Evolutionary conservation across 2,888 invertebrate genomes (phyloP).

Genomic region (Tanytarsus gracilentus): DNA sequence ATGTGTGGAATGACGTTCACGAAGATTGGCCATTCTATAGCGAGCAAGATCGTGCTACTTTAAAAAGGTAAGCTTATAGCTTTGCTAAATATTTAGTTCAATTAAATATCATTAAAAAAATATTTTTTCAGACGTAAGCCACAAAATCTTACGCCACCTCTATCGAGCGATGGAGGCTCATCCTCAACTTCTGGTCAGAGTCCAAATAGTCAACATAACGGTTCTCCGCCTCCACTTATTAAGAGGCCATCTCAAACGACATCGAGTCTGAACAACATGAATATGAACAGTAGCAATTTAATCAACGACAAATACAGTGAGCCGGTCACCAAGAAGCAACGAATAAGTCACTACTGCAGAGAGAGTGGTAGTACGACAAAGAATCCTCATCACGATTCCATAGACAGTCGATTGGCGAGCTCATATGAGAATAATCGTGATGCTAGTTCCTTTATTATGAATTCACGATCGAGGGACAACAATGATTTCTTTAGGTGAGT

Average conservation of each 20-base stretch:
- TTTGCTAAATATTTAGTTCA: not conserved
- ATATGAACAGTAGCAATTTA: constrained; percentile 4
- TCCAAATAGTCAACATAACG: constrained; percentile 62
- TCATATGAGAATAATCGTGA: constrained; percentile 5
- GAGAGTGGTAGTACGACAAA: no score
- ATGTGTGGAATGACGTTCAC: constrained; percentile 86
- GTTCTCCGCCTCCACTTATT: constrained; percentile 59
- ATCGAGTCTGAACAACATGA: constrained; percentile 21
- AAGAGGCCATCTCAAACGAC: constrained; percentile 50
- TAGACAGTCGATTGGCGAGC: constrained; percentile 5
- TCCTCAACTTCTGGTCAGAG: constrained; percentile 72
- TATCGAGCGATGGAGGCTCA: constrained; percentile 61
- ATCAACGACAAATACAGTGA: constrained; percentile 45
- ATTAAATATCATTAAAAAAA: not conserved
- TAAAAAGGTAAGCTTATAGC: constrained; percentile 58
- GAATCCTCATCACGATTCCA: constrained; percentile 40
- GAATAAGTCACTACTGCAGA: constrained; percentile 83
- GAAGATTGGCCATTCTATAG: constrained; percentile 92
- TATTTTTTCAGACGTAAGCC: constrained; percentile 62
- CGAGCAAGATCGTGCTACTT: constrained; percentile 77
- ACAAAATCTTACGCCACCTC: constrained; percentile 81
- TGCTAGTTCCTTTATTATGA: not conserved
- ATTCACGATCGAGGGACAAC: constrained; percentile 15
- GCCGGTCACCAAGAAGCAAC: constrained; percentile 63
- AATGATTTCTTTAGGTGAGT: constrained; percentile 26